A percentile compares a stretch with the other conserved stretches of the same genome.
Evolutionary conservation across 2,888 invertebrate species (phyloP).

Genomic region (Hirtodrosophila duncani): DNA sequence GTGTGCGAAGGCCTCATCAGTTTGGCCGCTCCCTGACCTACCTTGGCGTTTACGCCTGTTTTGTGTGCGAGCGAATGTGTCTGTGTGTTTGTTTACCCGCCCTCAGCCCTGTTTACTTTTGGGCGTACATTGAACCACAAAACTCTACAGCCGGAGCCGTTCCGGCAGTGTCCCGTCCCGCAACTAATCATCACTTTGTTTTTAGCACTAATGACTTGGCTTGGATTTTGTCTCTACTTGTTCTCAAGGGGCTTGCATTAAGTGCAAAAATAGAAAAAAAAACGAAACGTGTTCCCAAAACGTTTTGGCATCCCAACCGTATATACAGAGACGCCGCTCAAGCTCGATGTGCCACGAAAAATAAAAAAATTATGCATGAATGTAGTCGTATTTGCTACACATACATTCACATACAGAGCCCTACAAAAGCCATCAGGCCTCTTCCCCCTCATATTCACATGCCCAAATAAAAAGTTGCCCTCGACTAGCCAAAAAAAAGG

Average conservation of each 20-base stretch:
- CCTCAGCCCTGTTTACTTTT: conserved; percentile 58
- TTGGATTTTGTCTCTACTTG: conserved; percentile 14
- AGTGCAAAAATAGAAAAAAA: conserved; percentile 32
- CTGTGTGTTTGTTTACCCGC: conserved; percentile 12
- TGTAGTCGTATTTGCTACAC: conserved; percentile 61
- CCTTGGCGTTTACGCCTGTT: conserved; percentile 44
- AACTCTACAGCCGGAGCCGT: not conserved
- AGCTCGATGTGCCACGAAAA: conserved; percentile 59
- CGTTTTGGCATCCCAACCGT: conserved; percentile 68
- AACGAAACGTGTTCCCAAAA: conserved; percentile 57
- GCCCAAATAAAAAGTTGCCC: conserved; percentile 64
- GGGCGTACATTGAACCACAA: conserved; percentile 63
- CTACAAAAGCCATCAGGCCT: not conserved
- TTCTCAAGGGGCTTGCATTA: conserved; percentile 35
- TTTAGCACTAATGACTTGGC: conserved; percentile 61
- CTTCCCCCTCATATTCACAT: conserved; percentile 41
- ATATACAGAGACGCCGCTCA: conserved; percentile 35
- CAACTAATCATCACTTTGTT: conserved; percentile 68
- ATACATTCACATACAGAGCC: not conserved
- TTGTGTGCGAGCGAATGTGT: not conserved
- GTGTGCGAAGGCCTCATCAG: conserved; percentile 44
- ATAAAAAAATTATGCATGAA: conserved; percentile 72
- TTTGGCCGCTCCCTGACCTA: conserved; percentile 39
- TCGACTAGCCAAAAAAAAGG: conserved; percentile 52
- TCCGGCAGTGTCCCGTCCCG: not conserved